Evolutionary conservation across 2,113 vertebrate genomes (phyloP).

Genomic region (Larimichthys polyactis): DNA sequence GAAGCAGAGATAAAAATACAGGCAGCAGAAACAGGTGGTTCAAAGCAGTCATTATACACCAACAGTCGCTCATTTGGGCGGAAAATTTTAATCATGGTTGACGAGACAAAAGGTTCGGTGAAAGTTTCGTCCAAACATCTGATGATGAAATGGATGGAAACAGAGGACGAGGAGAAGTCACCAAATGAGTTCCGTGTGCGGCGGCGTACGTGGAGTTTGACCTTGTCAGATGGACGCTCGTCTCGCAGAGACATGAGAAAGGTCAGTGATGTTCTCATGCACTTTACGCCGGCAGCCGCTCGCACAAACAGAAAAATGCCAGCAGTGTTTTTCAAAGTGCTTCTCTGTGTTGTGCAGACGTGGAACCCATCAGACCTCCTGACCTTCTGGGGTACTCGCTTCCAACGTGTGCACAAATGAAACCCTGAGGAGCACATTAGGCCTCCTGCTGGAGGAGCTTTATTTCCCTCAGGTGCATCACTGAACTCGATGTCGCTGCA

Average conservation of each 20-base stretch:
- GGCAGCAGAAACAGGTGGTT: neutral
- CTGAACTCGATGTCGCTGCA: neutral
- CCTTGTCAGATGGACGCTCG: neutral
- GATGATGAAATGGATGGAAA: slow-evolving; percentile 10
- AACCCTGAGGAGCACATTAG: neutral
- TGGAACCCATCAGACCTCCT: neutral
- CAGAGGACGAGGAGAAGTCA: neutral
- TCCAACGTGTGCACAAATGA: neutral
- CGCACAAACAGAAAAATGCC: slow-evolving; percentile 6
- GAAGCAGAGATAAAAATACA: neutral
- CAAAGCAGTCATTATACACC: neutral
- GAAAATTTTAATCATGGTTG: neutral
- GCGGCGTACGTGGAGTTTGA: neutral
- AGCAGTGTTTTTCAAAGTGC: slow-evolving; percentile 24
- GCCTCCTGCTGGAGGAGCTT: neutral
- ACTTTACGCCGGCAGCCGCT: neutral
- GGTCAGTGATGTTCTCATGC: slow-evolving; percentile 19
- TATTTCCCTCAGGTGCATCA: neutral
- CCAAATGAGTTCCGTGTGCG: neutral
- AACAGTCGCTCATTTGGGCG: neutral
- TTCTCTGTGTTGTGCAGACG: neutral
- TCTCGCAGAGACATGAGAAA: slow-evolving; percentile 20
- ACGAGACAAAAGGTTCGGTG: neutral
- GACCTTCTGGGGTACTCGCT: neutral
- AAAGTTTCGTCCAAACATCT: slow-evolving; percentile 15